Percentiles rank a stretch among this genome's conserved stretches.
Conservation (phyloP, 2,888 invertebrate species). For the Ernsta delagoae region DNA sequence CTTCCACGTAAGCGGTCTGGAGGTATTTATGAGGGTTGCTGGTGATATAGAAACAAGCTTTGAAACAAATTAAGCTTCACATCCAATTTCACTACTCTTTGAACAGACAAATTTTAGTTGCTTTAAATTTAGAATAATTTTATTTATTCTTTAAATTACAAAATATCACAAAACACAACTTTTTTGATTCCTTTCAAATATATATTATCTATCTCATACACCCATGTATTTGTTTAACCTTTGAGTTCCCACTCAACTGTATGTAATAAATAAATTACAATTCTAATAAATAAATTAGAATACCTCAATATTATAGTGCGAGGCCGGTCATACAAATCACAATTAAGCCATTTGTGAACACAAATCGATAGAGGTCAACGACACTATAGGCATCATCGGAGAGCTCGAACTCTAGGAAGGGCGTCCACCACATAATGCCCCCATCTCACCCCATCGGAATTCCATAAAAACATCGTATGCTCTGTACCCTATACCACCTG, state of each 20-base stretch:
- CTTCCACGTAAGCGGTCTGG: constrained; percentile 30
- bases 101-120: too few relatives aligned
- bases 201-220: too few relatives aligned
- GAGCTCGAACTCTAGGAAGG: constrained; percentile 75
- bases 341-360: constrained; percentile 75
- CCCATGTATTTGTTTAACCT: too few relatives aligned
- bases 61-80: constrained; percentile 36
- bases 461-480: constrained; percentile 64
- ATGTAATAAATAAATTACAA: background rate
- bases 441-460: constrained; percentile 67
- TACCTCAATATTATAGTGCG: constrained; percentile 5
- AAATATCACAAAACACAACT: too few relatives aligned
- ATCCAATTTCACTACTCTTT: constrained; percentile 26
- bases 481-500: too few relatives aligned
- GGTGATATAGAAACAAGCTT: constrained; percentile 31
- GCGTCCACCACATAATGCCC: constrained; percentile 72
- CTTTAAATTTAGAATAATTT: too few relatives aligned
- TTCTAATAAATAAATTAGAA: too few relatives aligned
- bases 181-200: too few relatives aligned
- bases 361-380: constrained; percentile 83
- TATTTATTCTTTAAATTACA: too few relatives aligned
- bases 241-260: too few relatives aligned
- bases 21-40: constrained; percentile 37
- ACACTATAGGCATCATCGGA: constrained; percentile 77
- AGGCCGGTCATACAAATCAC: constrained; percentile 54